Evolutionary conservation across 1,140 invertebrate genomes (phyloP).

Genomic region (Bradysia coprophila): DNA sequence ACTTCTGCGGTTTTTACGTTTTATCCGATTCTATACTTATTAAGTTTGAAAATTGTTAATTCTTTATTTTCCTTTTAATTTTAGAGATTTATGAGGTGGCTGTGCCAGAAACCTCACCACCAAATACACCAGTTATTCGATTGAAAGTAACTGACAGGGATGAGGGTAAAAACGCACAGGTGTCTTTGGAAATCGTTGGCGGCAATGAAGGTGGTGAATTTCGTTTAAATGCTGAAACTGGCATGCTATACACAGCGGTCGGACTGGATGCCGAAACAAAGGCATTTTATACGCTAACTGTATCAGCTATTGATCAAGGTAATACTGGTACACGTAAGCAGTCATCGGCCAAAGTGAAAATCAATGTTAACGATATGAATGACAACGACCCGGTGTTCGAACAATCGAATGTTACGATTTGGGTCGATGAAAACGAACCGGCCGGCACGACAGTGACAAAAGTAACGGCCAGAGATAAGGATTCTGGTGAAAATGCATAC

Average conservation of each 20-base stretch:
- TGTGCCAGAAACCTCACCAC: conserved; percentile 71
- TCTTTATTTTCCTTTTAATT: no score
- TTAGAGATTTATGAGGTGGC: conserved; percentile 73
- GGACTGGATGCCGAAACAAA: conserved; percentile 74
- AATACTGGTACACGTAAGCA: conserved; percentile 66
- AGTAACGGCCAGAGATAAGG: conserved; percentile 68
- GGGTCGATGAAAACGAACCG: conserved; percentile 72
- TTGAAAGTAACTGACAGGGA: conserved; percentile 75
- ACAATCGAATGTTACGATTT: conserved; percentile 39
- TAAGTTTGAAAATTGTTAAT: no score
- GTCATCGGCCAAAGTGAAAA: conserved; percentile 76
- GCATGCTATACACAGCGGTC: conserved; percentile 72
- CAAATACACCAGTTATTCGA: conserved; percentile 71
- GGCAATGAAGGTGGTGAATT: conserved; percentile 85
- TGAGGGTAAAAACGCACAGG: conserved; percentile 60
- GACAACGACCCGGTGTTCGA: conserved; percentile 86
- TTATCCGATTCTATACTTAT: no score
- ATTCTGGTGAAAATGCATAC: conserved; percentile 87
- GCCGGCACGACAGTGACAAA: conserved; percentile 63
- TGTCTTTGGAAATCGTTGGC: conserved; percentile 75
- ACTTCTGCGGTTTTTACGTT: no score
- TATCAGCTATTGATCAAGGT: conserved; percentile 78
- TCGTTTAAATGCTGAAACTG: conserved; percentile 67
- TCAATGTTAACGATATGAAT: conserved; percentile 73
- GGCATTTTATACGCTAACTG: conserved; percentile 75